Conservation (phyloP, 2,113 vertebrate species). For the Ibidorhyncha struthersii region DNA sequence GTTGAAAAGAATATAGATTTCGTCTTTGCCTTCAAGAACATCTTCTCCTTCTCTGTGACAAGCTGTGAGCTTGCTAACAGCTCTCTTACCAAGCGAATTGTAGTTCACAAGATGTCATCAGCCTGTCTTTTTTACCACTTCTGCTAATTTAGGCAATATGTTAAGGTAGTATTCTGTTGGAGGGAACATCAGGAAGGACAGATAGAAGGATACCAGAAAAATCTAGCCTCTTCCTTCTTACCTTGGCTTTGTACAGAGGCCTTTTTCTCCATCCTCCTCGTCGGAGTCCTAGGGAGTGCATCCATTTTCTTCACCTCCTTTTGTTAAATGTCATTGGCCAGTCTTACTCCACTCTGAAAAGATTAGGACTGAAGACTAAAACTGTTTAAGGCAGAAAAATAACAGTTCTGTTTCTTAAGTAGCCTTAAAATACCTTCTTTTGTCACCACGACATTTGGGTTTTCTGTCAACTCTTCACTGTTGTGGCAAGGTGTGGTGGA, state of each 20-base stretch:
- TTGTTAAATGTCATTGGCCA: neutral
- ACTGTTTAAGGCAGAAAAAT: constrained; percentile 10
- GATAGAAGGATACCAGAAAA: constrained; percentile 34
- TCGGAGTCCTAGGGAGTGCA: neutral
- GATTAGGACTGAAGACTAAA: neutral
- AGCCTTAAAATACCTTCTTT: constrained; percentile 26
- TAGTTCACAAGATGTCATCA: constrained; percentile 71
- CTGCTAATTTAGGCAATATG: constrained; percentile 73
- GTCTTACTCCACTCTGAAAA: neutral
- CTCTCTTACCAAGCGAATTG: constrained; percentile 70
- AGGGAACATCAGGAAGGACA: constrained; percentile 67
- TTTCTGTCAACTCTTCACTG: constrained; percentile 11
- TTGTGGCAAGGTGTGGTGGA: neutral
- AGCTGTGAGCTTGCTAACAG: constrained; percentile 71
- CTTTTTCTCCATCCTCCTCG: neutral
- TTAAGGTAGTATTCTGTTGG: constrained; percentile 69
- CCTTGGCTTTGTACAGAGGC: neutral
- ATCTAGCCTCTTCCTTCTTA: neutral
- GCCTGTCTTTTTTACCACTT: constrained; percentile 69
- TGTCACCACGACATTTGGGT: neutral
- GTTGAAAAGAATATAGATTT: constrained; percentile 56
- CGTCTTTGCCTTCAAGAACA: constrained; percentile 61
- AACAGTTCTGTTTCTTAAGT: constrained; percentile 39
- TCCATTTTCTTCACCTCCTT: neutral
- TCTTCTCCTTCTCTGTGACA: constrained; percentile 66